Conservation (phyloP, 2,797 vertebrate genomes). For the Silurus lanzhouensis region DNA sequence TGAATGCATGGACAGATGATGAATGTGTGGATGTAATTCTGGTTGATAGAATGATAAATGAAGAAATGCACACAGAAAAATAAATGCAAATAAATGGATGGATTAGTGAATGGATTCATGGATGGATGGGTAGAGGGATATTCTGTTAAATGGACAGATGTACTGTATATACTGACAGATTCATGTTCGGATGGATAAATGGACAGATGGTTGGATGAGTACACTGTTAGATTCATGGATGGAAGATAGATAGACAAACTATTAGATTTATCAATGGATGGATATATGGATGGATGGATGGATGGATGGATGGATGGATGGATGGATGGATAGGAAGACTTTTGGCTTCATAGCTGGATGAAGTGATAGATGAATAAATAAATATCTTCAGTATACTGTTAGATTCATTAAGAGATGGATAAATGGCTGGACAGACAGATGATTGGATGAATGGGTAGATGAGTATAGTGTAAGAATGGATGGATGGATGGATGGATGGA, state of each 20-base stretch:
- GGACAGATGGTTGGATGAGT: neutral
- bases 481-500: neutral
- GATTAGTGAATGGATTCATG: neutral
- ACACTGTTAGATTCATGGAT: neutral
- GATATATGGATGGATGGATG: neutral
- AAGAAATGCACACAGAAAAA: too few species aligned
- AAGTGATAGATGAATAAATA: neutral
- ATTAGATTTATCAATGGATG: neutral
- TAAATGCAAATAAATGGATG: neutral
- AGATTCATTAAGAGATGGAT: neutral
- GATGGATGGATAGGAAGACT: neutral
- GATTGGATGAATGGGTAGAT: neutral
- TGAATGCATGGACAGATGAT: neutral
- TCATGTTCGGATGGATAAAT: neutral
- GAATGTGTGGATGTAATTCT: too few species aligned
- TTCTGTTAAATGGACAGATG: too few species aligned
- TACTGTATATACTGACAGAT: neutral
- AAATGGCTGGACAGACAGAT: neutral
- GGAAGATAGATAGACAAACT: neutral
- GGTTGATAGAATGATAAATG: too few species aligned
- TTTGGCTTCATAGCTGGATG: neutral
- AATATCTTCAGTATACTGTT: neutral
- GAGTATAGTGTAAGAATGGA: neutral
- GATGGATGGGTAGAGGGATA: neutral
- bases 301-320: neutral